Base-by-base conservation (phyloP, 2,888 invertebrate genomes). In the Coelinius sp. region DNA sequence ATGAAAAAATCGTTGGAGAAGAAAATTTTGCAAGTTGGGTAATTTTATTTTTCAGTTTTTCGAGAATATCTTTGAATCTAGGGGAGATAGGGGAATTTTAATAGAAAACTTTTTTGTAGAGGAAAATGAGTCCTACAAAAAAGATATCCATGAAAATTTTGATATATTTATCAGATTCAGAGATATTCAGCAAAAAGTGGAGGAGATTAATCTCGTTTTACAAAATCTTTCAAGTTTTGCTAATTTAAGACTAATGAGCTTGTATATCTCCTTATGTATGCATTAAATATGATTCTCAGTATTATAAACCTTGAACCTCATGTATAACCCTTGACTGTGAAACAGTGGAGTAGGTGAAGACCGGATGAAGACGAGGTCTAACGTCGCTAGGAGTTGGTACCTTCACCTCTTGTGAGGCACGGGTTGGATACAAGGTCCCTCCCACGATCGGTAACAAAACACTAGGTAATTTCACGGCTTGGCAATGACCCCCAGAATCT, bases 351-450 rank as follows among this genome's bases (percentile, higher is more conserved):
- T 49, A 41, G 53, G 35, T 20, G 53, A 70, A 59, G 65, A 46
- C 75, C 73, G 67, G 74, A 75, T 71, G 74, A 68, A 66, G 72
- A 70, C 67, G 71, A 73, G 71, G 68, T 67, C 65, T 73, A 53
- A 53, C 70, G 63, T 46, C 59, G 72, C 63, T 53, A 64, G n/a
- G 64, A 49, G 35, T 41, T 35, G 8, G 64, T 8, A 25, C 38
- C 64, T 64, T 70, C 70, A 64, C 70, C 64, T 64, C 70, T 70
- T 49, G 20, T 49, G 20, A 49, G 46, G 46, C 20, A 49, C 17
- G 46, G 10, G 20, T 49, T 49, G 44, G 53, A 64, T 71, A 64
- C 41, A 41, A 67, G 66, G 64, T 70, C 59, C 52, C 71, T 71
- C 59, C 68, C 71, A 74, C 71, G 69, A 74, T 68, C 46, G 14